phyloP scores from a whole-genome alignment of 1,140 invertebrate genomes.

The Hylaeus volcanicus region DNA sequence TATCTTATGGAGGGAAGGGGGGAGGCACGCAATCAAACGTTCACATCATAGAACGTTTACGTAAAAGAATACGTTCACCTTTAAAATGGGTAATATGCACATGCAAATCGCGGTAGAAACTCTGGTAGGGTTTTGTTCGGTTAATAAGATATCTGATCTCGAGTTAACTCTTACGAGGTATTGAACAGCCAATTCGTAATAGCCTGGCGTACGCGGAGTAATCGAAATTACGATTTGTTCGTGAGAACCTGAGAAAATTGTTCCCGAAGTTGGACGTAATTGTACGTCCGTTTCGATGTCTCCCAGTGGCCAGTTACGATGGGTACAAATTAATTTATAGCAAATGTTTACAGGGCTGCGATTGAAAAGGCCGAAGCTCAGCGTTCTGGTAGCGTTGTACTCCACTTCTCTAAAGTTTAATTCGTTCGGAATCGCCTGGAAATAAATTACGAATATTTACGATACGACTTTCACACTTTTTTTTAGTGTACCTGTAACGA shows the following conservation, averaged over 20 bases:
- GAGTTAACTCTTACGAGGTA: slow-evolving; percentile 60
- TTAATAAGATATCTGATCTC: slow-evolving; percentile 28
- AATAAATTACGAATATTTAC: background rate
- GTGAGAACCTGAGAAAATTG: slow-evolving; percentile 48
- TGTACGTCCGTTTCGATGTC: slow-evolving; percentile 56
- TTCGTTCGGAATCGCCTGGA: slow-evolving; percentile 66
- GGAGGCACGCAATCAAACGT: no score
- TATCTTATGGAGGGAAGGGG: background rate
- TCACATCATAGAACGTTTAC: background rate
- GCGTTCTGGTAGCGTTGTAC: slow-evolving; percentile 51
- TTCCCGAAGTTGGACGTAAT: slow-evolving; percentile 58
- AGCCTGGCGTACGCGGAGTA: slow-evolving; percentile 55
- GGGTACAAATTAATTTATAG: slow-evolving; percentile 57
- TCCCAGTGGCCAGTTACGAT: slow-evolving; percentile 43
- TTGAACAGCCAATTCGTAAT: slow-evolving; percentile 63
- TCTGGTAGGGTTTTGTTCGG: slow-evolving; percentile 21
- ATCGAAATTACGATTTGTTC: slow-evolving; percentile 60
- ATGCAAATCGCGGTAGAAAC: slow-evolving; percentile 66
- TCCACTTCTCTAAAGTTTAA: slow-evolving; percentile 59
- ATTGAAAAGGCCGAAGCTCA: slow-evolving; percentile 66
- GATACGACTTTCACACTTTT: background rate
- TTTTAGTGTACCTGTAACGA: slow-evolving; percentile 61
- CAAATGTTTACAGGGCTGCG: slow-evolving; percentile 63
- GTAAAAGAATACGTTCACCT: slow-evolving; percentile 47
- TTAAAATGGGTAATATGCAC: slow-evolving; percentile 65